These are phyloP conservation scores for Lucilia sericata DNA, from an alignment of 1,140 invertebrate species.

Conservation along the genomic window DNA sequence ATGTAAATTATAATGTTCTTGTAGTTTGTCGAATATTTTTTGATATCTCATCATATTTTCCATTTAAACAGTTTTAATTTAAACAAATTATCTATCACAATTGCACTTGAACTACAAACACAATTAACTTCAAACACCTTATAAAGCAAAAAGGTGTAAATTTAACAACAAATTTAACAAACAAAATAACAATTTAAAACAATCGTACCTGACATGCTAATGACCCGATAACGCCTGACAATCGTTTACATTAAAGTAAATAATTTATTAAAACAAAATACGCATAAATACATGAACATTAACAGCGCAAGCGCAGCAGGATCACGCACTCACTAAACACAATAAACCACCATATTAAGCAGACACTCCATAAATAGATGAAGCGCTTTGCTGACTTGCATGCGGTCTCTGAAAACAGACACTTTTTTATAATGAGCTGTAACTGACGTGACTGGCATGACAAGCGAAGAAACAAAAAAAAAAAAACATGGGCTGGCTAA, in stretches of 20 bases:
- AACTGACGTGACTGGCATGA: not conserved
- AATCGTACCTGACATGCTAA: not conserved
- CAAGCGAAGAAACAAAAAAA: not conserved
- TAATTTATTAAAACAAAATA: not conserved
- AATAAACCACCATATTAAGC: not conserved
- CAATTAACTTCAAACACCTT: not conserved
- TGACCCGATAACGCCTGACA: not conserved
- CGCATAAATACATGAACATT: not conserved
- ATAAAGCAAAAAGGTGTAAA: not conserved
- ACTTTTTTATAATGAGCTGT: not conserved
- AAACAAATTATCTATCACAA: not conserved
- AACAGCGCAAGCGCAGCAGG: conserved; percentile 2
- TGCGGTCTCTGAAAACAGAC: not conserved
- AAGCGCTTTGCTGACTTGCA: not conserved
- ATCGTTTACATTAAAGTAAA: not conserved
- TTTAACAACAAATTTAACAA: not conserved
- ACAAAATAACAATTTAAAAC: not conserved
- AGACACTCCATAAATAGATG: not conserved
- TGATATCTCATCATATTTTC: too few relatives aligned
- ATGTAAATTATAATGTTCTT: too few relatives aligned
- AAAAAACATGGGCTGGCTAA: not conserved
- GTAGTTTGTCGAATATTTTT: too few relatives aligned
- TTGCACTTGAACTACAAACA: not conserved
- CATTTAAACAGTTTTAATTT: too few relatives aligned
- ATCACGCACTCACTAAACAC: not conserved